Conservation (phyloP, 2,797 vertebrate species). For the Chaetodon trifasciatus region DNA sequence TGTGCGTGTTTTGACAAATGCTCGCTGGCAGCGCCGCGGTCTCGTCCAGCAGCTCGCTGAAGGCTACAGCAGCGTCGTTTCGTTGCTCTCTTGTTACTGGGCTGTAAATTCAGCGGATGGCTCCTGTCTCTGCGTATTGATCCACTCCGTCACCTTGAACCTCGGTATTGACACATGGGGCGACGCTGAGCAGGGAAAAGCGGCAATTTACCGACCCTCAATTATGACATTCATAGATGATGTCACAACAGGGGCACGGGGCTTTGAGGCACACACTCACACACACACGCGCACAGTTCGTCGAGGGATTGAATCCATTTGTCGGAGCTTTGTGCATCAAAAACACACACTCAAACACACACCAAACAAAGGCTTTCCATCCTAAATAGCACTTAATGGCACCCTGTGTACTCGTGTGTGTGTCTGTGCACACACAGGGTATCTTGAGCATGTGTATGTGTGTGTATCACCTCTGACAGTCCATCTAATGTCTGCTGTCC, state of each 20-base stretch:
- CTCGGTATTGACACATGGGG: constrained; percentile 99
- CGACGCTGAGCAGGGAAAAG: constrained; percentile 84
- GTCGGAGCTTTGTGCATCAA: constrained; percentile 62
- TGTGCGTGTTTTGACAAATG: constrained; percentile 71
- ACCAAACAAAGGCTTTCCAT: constrained; percentile 59
- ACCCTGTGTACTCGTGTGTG: constrained; percentile 60
- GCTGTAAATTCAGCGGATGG: constrained; percentile 99
- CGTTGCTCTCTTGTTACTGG: constrained; percentile 96
- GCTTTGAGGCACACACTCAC: constrained; percentile 60
- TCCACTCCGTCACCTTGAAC: constrained; percentile 99
- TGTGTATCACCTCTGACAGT: constrained; percentile 66
- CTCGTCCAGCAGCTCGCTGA: constrained; percentile 85
- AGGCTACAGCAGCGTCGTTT: constrained; percentile 94
- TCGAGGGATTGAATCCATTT: constrained; percentile 77
- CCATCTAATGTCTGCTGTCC: constrained; percentile 72
- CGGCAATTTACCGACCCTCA: constrained; percentile 95
- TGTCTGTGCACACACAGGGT: constrained; percentile 19
- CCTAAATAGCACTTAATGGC: constrained; percentile 73
- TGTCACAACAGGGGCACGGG: constrained; percentile 89
- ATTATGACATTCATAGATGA: constrained; percentile 99
- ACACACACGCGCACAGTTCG: constrained; percentile 29
- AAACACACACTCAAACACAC: constrained; percentile 56
- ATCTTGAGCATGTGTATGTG: constrained; percentile 21
- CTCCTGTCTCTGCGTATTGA: constrained; percentile 98
- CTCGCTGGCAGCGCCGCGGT: constrained; percentile 84